Evolutionary conservation across 2,113 vertebrate genomes (phyloP), one percentile per base, ranked within the genome.

Genomic region (Pterocles burchelli): DNA sequence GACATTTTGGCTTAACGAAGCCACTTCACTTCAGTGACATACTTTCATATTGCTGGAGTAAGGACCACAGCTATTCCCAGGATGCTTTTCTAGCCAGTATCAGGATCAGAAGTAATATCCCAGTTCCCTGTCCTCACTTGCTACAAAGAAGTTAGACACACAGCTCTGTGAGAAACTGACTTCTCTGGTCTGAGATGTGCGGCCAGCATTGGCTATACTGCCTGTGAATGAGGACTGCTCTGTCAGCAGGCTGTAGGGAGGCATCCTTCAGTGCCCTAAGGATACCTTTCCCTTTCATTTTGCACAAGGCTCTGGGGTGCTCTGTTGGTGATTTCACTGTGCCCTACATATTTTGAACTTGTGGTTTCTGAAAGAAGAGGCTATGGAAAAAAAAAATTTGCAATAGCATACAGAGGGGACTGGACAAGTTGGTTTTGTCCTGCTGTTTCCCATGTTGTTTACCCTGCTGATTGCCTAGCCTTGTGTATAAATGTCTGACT

Each of bases 221-320:
- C 15, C 26, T 38, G 3, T 0, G 3, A n/a, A n/a, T 4, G 21
- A 31, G 26, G 55, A 34, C 20, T 5, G 0, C 18, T 38, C 34
- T 24, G 26, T 51, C 21, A 51, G 65, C 26, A 57, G 29, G 41
- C 11, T 63, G 17, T 16, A 55, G 11, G 31, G 34, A 57, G 11
- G 10, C 31, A 38, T n/a, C 46, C 34, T n/a, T 62, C 29, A 31
- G 4, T 26, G 63, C 13, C 41, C 41, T 62, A 19, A 20, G n/a
- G 31, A 89, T 41, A 48, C 10, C 9, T 62, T 41, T 70, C 17
- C n/a, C 17, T 17, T 21, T 55, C 48, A 49, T 20, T 19, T 54
- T 41, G 19, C 2, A 1, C n/a, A 48, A 48, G 38, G 46, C 3
- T 55, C 13, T 55, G 46, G 61, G 38, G 10, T 41, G 13, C 17